Base-by-base conservation (phyloP, 2,113 vertebrate genomes). In the Peromyscus californicus region DNA sequence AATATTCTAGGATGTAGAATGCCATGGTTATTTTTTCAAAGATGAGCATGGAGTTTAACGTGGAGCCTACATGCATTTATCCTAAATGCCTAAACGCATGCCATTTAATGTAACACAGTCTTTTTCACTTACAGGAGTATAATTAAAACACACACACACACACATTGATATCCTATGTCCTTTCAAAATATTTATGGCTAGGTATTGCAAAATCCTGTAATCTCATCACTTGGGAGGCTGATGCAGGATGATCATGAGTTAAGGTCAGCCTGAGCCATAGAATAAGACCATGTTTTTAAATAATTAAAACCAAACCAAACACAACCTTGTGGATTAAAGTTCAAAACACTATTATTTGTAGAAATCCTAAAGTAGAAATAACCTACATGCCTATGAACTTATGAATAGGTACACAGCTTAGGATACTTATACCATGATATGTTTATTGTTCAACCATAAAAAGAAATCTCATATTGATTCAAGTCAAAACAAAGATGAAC, bases 311-410 rank as follows among this genome's bases (percentile, higher is more conserved):
- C 7, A 72, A 89, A 19, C 24, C 31, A 87, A 72, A 54, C 12
- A 72, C 22, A 15, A n/a, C 3, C 87, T 89, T 63, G 19, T 48
- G 74, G 48, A 31, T 72, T 5, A 48, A 96, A 72, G 12, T 67
- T 79, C 75, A 92, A 1, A 80, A 42, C 12, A 33, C 78, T 79
- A 69, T 84, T 87, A 88, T 88, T 96, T 89, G 63, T 70, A 80
- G 39, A 15, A 94, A 59, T 39, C 3, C 29, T 6, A 12, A 94
- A 86, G n/a, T 36, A 10, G 26, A 61, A 93, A 93, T 5, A 74
- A 75, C 10, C 16, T 16, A 16, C 29, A 89, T 42, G 15, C 39
- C 31, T 22, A 90, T 15, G 48, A 97, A 80, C 24, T 72, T 31
- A 74, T n/a, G n/a, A 89, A 17, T 51, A 48, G 13, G 51, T 79